Base-by-base conservation (phyloP, 2,113 vertebrate species). In the Xiphophorus couchianus region DNA sequence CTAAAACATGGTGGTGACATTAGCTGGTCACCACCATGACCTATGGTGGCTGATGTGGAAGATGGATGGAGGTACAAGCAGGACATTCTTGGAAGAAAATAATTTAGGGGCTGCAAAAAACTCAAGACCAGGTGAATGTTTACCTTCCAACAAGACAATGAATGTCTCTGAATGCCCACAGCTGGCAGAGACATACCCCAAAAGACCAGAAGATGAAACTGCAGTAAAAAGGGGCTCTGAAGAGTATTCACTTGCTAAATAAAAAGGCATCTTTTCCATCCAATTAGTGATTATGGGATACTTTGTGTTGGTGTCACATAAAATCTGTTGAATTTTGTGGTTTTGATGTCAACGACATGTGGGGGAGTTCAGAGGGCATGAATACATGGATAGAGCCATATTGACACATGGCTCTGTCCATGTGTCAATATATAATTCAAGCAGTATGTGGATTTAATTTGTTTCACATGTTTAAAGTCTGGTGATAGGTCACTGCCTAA, bases 401-500 rank as follows among this genome's bases (percentile, higher is more conserved):
- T 30, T 30, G 3, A 30, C 30, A 30, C 30, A 3, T 30, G 51
- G 9, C 51, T 11, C 25, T 58, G 0, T n/a, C 9, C 25, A n/a
- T 9, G 7, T 58, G 51, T 58, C 22, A n/a, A 10, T n/a, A 10
- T 7, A 58, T n/a, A 58, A 58, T n/a, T 58, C 7, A 58, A 17
- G 51, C 25, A 25, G 51, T 22, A 62, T 69, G 13, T 71, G 60
- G 4, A 73, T 76, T 31, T 28, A 33, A 51, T 63, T 27, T 37
- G 58, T 39, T 39, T 13, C 37, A 39, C 28, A 62, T 62, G 27
- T 28, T 67, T 60, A 37, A 58, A 33, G 11, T 54, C 62, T 29
- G 10, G 2, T 13, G 22, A 65, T 66, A 30, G 76, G 25, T 78
- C 51, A 69, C 31, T 8, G 44, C 44, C 44, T 2, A 25, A 39